Evolutionary conservation across 1,140 invertebrate species (phyloP).

Genomic region (Eriosoma lanigerum): DNA sequence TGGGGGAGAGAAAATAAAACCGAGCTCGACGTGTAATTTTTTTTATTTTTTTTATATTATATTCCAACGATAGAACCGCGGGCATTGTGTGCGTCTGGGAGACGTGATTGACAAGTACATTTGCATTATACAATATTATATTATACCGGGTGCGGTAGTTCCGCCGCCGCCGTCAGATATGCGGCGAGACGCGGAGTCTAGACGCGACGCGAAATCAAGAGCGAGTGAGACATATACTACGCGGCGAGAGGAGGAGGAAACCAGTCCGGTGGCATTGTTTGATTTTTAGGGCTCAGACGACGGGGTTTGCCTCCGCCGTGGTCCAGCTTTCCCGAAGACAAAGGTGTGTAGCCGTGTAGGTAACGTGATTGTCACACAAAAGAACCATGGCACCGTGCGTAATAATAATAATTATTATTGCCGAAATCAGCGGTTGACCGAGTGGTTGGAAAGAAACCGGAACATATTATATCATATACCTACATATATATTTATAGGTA

Average conservation of each 20-base stretch:
- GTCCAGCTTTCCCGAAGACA: slow-evolving; percentile 36
- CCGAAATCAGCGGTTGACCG: slow-evolving; percentile 42
- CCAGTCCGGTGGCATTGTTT: slow-evolving; percentile 46
- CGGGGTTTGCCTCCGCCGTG: slow-evolving; percentile 16
- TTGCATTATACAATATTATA: slow-evolving; percentile 27
- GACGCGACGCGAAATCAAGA: neutral
- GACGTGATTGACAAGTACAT: slow-evolving; percentile 51
- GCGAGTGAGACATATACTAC: neutral
- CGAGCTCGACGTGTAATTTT: neutral
- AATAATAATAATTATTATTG: neutral
- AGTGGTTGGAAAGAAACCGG: slow-evolving; percentile 26
- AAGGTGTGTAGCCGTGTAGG: no score
- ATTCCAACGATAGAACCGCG: neutral
- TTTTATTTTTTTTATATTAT: slow-evolving; percentile 2
- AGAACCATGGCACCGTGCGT: slow-evolving; percentile 34
- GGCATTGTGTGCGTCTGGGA: neutral
- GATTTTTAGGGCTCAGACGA: slow-evolving; percentile 18
- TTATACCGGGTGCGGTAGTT: neutral
- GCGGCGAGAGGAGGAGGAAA: slow-evolving; percentile 24
- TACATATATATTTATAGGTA: no score
- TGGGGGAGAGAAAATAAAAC: neutral
- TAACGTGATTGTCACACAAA: neutral
- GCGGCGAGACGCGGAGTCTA: slow-evolving; percentile 30
- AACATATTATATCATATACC: no score
- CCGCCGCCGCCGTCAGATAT: neutral